A percentile compares a stretch with the other conserved stretches of the same genome.
These are phyloP conservation scores for Caenorhabditis zanzibari DNA, from an alignment of 2,888 invertebrate genomes.

Conservation along the genomic window DNA sequence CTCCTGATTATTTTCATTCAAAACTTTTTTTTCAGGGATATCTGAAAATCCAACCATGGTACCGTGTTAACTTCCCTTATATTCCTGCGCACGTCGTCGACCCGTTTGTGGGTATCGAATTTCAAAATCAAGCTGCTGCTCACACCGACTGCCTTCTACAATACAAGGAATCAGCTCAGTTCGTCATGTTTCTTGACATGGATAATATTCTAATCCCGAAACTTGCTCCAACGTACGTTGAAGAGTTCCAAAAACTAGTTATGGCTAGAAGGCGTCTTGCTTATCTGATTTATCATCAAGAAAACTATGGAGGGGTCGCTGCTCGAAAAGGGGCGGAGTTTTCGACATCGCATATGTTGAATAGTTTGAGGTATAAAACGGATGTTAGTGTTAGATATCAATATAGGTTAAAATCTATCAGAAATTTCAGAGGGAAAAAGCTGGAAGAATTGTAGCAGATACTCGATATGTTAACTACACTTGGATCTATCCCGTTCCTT, in stretches of 20 bases:
- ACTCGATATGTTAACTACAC: conserved; percentile 65
- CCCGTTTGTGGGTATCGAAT: conserved; percentile 67
- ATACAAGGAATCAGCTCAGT: conserved; percentile 71
- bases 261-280: background rate
- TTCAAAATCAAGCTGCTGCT: conserved; percentile 69
- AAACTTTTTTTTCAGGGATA: conserved; percentile 65
- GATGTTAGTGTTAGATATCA: background rate
- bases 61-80: conserved; percentile 50
- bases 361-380: conserved; percentile 36
- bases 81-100: conserved; percentile 53
- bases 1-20: background rate
- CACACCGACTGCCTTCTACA: conserved; percentile 72
- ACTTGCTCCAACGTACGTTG: conserved; percentile 62
- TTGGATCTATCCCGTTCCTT: conserved; percentile 68
- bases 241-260: conserved; percentile 52
- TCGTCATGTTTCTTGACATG: conserved; percentile 69
- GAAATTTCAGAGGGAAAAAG: conserved; percentile 30
- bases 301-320: conserved; percentile 33
- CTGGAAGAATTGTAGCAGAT: conserved; percentile 64
- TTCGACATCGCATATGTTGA: conserved; percentile 58
- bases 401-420: background rate
- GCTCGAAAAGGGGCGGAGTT: conserved; percentile 34
- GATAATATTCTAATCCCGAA: conserved; percentile 71
- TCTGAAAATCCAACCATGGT: conserved; percentile 68
- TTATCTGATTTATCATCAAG: conserved; percentile 43